Evolutionary conservation across 1,140 invertebrate species (phyloP).

Genomic region (Dendroctonus ponderosae): DNA sequence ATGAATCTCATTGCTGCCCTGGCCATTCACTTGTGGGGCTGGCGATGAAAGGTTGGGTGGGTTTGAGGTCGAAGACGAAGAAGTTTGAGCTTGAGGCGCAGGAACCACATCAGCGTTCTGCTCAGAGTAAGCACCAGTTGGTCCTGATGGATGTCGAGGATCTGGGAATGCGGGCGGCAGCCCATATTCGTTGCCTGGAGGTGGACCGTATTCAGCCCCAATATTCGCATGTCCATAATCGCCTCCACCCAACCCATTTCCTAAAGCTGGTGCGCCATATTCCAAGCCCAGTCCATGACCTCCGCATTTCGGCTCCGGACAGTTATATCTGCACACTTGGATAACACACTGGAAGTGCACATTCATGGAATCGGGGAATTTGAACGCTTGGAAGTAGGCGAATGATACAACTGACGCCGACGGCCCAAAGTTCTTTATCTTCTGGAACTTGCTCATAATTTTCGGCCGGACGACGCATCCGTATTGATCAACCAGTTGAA

Average conservation of each 20-base stretch:
- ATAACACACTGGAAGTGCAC: constrained; percentile 97
- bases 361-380: constrained; percentile 96
- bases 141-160: constrained; percentile 77
- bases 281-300: constrained; percentile 60
- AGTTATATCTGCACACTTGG: constrained; percentile 90
- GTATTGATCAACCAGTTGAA: constrained; percentile 88
- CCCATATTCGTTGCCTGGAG: constrained; percentile 66
- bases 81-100: constrained; percentile 72
- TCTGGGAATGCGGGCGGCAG: constrained; percentile 77
- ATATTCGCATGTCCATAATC: constrained; percentile 66
- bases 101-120: constrained; percentile 76
- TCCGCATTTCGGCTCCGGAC: constrained; percentile 86
- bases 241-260: constrained; percentile 57
- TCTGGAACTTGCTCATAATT: constrained; percentile 93
- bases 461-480: constrained; percentile 90
- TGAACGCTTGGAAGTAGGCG: constrained; percentile 95
- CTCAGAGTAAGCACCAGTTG: constrained; percentile 77
- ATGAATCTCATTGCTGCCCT: constrained; percentile 61
- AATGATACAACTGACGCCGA: constrained; percentile 91
- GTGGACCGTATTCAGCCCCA: constrained; percentile 69
- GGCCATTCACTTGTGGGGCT: constrained; percentile 54
- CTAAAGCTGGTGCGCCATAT: constrained; percentile 67
- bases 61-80: constrained; percentile 65
- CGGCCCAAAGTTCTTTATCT: constrained; percentile 93
- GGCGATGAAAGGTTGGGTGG: constrained; percentile 64